Evolutionary conservation across 2,797 vertebrate species (phyloP).

Genomic region (Etheostoma perlongum): DNA sequence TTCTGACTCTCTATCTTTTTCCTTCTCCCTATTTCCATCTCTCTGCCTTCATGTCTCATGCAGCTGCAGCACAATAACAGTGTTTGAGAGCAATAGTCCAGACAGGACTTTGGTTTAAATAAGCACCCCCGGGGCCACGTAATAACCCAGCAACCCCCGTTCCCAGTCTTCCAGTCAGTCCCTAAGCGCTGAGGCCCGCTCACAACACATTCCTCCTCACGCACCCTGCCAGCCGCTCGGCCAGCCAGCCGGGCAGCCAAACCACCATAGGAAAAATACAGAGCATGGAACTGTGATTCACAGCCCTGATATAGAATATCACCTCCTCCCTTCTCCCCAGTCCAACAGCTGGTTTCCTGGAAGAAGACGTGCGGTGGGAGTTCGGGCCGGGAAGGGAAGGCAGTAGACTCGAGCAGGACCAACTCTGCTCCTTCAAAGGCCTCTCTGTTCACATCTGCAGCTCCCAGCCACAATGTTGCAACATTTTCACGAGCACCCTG

Average conservation of each 20-base stretch:
- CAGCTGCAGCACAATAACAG: conserved; percentile 82
- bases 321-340: conserved; percentile 73
- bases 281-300: conserved; percentile 85
- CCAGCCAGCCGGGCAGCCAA: conserved; percentile 72
- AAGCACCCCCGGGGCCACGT: conserved; percentile 76
- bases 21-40: conserved; percentile 56
- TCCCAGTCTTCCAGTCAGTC: conserved; percentile 68
- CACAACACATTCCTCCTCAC: conserved; percentile 77
- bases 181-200: conserved; percentile 60
- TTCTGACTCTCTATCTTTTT: conserved; percentile 42
- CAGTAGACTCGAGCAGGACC: conserved; percentile 45
- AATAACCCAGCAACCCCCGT: conserved; percentile 76
- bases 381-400: conserved; percentile 46
- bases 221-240: conserved; percentile 63
- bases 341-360: conserved; percentile 86
- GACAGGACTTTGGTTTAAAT: conserved; percentile 83
- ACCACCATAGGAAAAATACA: conserved; percentile 82
- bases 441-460: conserved; percentile 69
- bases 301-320: conserved; percentile 84
- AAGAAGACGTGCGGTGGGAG: conserved; percentile 75
- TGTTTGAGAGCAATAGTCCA: conserved; percentile 79
- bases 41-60: conserved; percentile 71
- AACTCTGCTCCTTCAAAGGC: conserved; percentile 63
- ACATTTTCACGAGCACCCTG: conserved; percentile 31
- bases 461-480: conserved; percentile 47